Evolutionary conservation across 2,888 invertebrate species (phyloP).

Genomic region (Microplitis manilae): DNA sequence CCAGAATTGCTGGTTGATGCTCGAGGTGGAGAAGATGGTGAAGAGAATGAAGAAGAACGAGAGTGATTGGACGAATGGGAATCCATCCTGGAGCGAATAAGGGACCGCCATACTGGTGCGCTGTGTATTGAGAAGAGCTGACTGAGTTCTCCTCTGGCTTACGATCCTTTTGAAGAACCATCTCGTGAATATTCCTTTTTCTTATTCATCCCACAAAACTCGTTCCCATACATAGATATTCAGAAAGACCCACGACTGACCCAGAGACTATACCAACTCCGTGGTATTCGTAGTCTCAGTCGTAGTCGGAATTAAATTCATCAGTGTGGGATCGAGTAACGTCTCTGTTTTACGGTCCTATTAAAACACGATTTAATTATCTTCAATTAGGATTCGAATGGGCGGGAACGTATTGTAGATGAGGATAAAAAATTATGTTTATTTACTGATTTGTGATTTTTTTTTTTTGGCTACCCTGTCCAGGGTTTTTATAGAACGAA

Average conservation of each 20-base stretch:
- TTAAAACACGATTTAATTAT: slow-evolving; percentile 67
- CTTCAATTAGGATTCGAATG: slow-evolving; percentile 28
- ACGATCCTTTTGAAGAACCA: slow-evolving; percentile 28
- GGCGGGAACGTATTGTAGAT: background rate
- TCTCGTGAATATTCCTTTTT: slow-evolving; percentile 36
- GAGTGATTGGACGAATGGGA: slow-evolving; percentile 64
- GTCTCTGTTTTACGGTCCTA: slow-evolving; percentile 63
- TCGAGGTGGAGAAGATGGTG: slow-evolving; percentile 36
- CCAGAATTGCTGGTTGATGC: slow-evolving; percentile 32
- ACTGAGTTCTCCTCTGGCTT: slow-evolving; percentile 15
- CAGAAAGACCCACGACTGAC: slow-evolving; percentile 6
- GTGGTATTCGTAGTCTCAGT: background rate
- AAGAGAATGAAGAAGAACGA: slow-evolving; percentile 53
- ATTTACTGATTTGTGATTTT: slow-evolving; percentile 2
- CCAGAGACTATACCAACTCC: background rate
- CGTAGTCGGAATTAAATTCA: slow-evolving; percentile 22
- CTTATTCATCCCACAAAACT: slow-evolving; percentile 31
- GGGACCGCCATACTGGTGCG: slow-evolving; percentile 59
- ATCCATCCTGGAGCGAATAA: slow-evolving; percentile 53
- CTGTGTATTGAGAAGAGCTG: background rate
- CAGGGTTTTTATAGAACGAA: background rate
- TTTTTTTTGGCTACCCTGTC: slow-evolving; percentile 32
- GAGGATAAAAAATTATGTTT: background rate
- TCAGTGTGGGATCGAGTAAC: slow-evolving; percentile 13
- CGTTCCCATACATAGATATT: slow-evolving; percentile 22